Evolutionary conservation across 1,140 invertebrate species (phyloP).

Genomic region (Popillia japonica): DNA sequence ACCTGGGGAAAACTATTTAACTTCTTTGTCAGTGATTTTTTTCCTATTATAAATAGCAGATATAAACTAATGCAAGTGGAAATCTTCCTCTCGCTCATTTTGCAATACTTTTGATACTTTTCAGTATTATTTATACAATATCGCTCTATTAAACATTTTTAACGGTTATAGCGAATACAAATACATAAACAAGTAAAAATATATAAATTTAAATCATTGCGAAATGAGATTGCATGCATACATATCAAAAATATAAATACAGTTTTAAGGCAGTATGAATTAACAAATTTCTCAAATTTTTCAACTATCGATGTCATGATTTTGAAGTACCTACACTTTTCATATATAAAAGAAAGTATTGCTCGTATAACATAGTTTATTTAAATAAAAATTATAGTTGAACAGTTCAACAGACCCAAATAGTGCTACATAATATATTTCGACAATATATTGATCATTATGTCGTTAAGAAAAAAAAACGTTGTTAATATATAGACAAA

Average conservation of each 20-base stretch:
- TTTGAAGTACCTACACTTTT: neutral
- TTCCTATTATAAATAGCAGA: too few species aligned
- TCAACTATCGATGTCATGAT: neutral
- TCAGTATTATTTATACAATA: too few species aligned
- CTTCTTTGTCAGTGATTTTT: too few species aligned
- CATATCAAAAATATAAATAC: neutral
- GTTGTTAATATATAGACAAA: conserved; percentile 6
- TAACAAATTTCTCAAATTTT: neutral
- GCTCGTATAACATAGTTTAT: neutral
- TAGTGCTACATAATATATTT: neutral
- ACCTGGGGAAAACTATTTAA: too few species aligned
- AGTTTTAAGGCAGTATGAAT: neutral
- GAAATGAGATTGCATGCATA: neutral
- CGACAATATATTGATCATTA: neutral
- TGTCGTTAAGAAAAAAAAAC: neutral
- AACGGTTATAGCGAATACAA: too few species aligned
- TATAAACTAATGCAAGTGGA: too few species aligned
- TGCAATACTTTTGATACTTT: too few species aligned
- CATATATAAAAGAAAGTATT: neutral
- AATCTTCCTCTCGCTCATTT: too few species aligned
- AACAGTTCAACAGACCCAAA: neutral
- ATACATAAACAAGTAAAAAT: too few species aligned
- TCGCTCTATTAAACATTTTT: too few species aligned
- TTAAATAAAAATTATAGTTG: neutral
- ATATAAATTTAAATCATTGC: too few species aligned